Evolutionary conservation across 2,113 vertebrate species (phyloP).

Genomic region (Uropsilus gracilis): DNA sequence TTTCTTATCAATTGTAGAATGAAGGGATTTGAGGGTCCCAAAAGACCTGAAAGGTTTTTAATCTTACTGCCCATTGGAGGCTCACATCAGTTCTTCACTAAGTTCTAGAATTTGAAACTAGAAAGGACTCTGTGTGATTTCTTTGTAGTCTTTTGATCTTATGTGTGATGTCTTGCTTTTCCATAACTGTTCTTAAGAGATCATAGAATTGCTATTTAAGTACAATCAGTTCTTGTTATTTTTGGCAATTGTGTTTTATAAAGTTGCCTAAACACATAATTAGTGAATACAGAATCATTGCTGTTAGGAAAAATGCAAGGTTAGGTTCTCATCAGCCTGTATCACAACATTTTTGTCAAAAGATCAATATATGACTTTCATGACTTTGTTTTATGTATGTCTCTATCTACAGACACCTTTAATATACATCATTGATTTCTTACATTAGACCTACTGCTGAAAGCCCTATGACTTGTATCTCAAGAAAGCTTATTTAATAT

Average conservation of each 20-base stretch:
- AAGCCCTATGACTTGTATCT: not conserved
- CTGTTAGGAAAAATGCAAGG: not conserved
- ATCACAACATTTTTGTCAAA: not conserved
- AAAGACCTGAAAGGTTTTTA: not conserved
- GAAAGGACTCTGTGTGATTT: not conserved
- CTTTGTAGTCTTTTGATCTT: slow-evolving; percentile 1
- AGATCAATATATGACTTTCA: not conserved
- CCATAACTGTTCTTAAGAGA: not conserved
- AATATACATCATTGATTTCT: not conserved
- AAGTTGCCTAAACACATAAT: not conserved
- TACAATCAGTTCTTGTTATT: not conserved
- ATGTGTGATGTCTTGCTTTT: not conserved
- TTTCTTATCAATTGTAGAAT: not conserved
- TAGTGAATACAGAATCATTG: not conserved
- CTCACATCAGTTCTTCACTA: not conserved
- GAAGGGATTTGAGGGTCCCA: not conserved
- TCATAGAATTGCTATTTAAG: not conserved
- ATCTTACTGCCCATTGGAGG: not conserved
- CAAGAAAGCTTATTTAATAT: not conserved
- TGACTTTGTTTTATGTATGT: not conserved
- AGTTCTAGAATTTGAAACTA: not conserved
- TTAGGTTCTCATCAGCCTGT: not conserved
- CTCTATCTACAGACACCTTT: slow-evolving; percentile 9
- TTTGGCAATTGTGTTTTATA: not conserved
- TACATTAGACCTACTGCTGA: not conserved